A percentile compares a stretch with the other conserved stretches of the same genome.
phyloP scores from a whole-genome alignment of 2,888 invertebrate species.

The Trachelus stipa region DNA sequence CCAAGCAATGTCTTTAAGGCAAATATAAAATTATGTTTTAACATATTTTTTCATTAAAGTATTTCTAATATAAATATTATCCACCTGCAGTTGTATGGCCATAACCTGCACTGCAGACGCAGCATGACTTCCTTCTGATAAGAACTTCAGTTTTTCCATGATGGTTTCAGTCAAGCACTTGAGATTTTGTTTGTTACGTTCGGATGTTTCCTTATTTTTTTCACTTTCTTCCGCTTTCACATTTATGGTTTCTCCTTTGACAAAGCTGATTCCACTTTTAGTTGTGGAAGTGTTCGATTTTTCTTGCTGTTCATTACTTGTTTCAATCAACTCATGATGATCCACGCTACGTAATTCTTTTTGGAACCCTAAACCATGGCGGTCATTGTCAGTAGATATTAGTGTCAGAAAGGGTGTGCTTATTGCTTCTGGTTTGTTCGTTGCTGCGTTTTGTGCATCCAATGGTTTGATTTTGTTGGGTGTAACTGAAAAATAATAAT shows the following conservation, averaged over 20 bases:
- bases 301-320: background rate
- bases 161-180: slow-evolving; percentile 67
- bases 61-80: slow-evolving; percentile 18
- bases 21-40: background rate
- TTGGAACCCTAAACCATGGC: slow-evolving; percentile 61
- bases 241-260: slow-evolving; percentile 60
- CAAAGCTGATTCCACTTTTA: slow-evolving; percentile 61
- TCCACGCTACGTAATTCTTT: slow-evolving; percentile 30
- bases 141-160: slow-evolving; percentile 71
- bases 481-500: slow-evolving; percentile 40
- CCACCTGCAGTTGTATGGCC: slow-evolving; percentile 73
- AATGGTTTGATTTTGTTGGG: slow-evolving; percentile 41
- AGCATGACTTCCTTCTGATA: slow-evolving; percentile 70
- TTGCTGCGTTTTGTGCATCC: slow-evolving; percentile 29
- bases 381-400: slow-evolving; percentile 44
- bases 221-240: slow-evolving; percentile 27
- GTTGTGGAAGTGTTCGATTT: background rate
- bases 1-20: slow-evolving; percentile 72
- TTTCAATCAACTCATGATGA: background rate
- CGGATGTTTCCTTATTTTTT: slow-evolving; percentile 26
- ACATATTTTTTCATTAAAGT: background rate
- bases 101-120: slow-evolving; percentile 73
- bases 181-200: slow-evolving; percentile 50
- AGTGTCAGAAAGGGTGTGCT: slow-evolving; percentile 27
- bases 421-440: slow-evolving; percentile 32